Base-by-base conservation (phyloP, 2,888 invertebrate species). In the Pristionchus mayeri region DNA sequence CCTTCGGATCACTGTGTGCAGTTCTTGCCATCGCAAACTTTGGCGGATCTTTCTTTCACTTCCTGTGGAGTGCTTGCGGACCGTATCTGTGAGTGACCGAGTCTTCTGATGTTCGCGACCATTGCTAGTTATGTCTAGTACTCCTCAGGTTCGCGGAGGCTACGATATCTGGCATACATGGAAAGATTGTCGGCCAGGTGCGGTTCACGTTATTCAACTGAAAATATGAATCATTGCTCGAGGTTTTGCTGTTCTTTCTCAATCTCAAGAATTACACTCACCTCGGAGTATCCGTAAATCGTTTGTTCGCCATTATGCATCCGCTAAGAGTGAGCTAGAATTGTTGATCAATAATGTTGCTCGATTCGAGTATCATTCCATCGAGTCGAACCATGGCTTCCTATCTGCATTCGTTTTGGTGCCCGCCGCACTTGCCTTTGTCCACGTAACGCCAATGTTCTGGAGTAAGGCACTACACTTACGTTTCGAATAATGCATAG, bases 31-130 rank as follows among this genome's bases (percentile, higher is more conserved):
- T 34, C 3, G 63, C 34, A 7, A 63, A 63, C 13, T 11, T 63
- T 0, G 63, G 34, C 7, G 63, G 21, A 16, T 63, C 34, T 1
- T 4, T 63, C 34, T 18, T 63, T 0, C 34, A 63, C 7, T 4
- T 63, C 1, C 2, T 21, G 7, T 63, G 63, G 63, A 37, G 63
- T 21, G 63, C 63, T 4, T 63, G 13, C 34, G 63, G 34, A 3
- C 63, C 63, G 34, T 63, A 34, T 63, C 34, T 63, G 63, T 63
- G 34, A 63, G 63, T 52, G 50, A 2, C n/a, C n/a, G n/a, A n/a
- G n/a, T n/a, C n/a, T n/a, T n/a, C n/a, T 34, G 13, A 3, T 30
- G 11, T 24, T 54, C 0, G 27, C 0, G 3, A 0, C 0, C 1
- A 11, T 6, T 60, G 11, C 1, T 30, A 16, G 30, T 30, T 16